These are phyloP conservation scores for Sinhomidia bicolor DNA, from an alignment of 2,888 invertebrate species.

Conservation along the genomic window DNA sequence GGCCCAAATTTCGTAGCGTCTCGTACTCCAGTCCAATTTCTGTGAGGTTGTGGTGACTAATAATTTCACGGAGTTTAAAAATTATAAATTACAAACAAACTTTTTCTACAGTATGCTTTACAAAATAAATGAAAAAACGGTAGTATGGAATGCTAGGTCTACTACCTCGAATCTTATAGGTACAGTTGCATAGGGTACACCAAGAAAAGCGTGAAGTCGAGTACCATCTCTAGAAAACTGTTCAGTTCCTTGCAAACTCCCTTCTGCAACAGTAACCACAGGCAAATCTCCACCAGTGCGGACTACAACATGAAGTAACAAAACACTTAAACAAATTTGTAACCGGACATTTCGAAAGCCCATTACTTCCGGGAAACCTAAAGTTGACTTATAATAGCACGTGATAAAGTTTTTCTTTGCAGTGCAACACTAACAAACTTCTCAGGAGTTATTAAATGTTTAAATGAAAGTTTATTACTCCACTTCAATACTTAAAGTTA, in stretches of 20 bases:
- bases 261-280: constrained; percentile 64
- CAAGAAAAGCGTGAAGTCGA: constrained; percentile 58
- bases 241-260: constrained; percentile 59
- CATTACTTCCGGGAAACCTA: constrained; percentile 23
- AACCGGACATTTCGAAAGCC: neutral
- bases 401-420: no score
- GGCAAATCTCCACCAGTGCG: constrained; percentile 14
- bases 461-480: neutral
- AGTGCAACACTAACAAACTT: no score
- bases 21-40: constrained; percentile 68
- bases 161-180: constrained; percentile 73
- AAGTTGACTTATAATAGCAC: no score
- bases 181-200: constrained; percentile 70
- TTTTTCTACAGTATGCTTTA: neutral
- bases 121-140: no score
- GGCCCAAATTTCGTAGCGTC: constrained; percentile 67
- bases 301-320: neutral
- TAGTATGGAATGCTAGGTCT: no score
- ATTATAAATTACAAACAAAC: neutral
- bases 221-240: constrained; percentile 56
- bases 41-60: constrained; percentile 54
- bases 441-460: no score
- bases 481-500: neutral
- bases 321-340: constrained; percentile 13
- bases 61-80: no score